Evolutionary conservation across 2,888 invertebrate genomes (phyloP), one percentile per base, ranked within the genome.

Genomic region (Nasonovia ribisnigri): DNA sequence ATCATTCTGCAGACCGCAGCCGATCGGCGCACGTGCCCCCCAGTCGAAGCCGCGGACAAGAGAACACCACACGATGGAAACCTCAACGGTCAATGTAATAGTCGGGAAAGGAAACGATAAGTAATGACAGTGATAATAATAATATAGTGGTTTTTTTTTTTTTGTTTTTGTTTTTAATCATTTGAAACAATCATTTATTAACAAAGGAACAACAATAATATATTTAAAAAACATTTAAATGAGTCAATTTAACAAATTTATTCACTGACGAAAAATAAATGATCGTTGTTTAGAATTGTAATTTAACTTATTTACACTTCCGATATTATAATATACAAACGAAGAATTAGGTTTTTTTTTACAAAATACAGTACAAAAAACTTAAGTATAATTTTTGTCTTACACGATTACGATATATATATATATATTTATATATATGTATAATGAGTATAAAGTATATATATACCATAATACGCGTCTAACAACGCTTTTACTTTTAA

Each of bases 131-230:
- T 3, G 84, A 26, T 26, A 46, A 57, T 29, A 92, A 92, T 60
- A 36, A 92, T 60, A 48, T 51, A 43, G 46, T 43, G 26, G 84
- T 84, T 51, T 84, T 89, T 24, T 42, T n/a, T 60, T 57, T 46
- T 89, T 89, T 84, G 43, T 88, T 90, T 92, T 87, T 91, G 57
- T 87, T 84, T 92, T 90, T 90, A 93, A 93, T 93, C 86, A 90
- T 93, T 90, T 67, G 90, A 93, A 93, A 93, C 93, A 93, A 93
- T 93, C 93, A 90, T 93, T 93, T 93, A 93, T 93, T 86, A 93
- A 93, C 93, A 93, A 93, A 93, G 93, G 93, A 93, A 93, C 93
- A 93, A 93, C 93, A 93, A 93, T 90, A 93, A 93, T 93, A 93
- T 93, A 93, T 93, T 86, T 93, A 90, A 90, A 92, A 90, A 90